Percentiles rank a stretch among this genome's conserved stretches.
phyloP scores from a whole-genome alignment of 2,888 invertebrate genomes.

The Brenthis hecate region DNA sequence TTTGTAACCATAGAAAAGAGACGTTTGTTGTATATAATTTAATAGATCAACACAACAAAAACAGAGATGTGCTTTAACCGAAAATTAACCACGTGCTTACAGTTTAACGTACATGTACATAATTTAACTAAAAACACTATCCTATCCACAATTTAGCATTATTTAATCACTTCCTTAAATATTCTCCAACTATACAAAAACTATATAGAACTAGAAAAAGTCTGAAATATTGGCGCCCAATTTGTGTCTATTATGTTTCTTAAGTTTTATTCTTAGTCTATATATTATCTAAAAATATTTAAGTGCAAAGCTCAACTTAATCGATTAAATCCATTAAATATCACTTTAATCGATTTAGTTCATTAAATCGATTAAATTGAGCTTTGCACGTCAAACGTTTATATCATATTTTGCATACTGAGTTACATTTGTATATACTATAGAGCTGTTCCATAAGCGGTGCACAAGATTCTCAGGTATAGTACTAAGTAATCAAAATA shows the following conservation, averaged over 20 bases:
- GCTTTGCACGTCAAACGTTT: too few relatives aligned
- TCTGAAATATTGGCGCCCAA: background rate
- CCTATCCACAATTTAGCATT: too few relatives aligned
- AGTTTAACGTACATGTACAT: too few relatives aligned
- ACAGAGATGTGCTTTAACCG: too few relatives aligned
- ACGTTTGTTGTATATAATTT: background rate
- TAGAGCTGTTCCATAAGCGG: background rate
- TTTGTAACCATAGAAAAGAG: too few relatives aligned
- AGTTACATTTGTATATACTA: background rate
- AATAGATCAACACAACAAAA: background rate
- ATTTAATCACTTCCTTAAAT: too few relatives aligned
- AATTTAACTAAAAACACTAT: too few relatives aligned
- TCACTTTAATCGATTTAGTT: too few relatives aligned
- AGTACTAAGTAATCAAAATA: conserved; percentile 35
- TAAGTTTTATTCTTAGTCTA: background rate
- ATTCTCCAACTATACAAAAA: too few relatives aligned
- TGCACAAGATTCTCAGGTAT: conserved; percentile 15
- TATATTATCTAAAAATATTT: background rate
- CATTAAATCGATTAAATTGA: too few relatives aligned
- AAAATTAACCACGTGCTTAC: too few relatives aligned
- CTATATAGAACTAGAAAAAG: background rate
- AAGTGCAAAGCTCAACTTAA: background rate
- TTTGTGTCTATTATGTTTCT: background rate
- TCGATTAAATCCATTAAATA: too few relatives aligned
- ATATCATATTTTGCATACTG: background rate